Conservation (phyloP, 2,113 vertebrate genomes). For the Campylomormyrus tamandua region DNA sequence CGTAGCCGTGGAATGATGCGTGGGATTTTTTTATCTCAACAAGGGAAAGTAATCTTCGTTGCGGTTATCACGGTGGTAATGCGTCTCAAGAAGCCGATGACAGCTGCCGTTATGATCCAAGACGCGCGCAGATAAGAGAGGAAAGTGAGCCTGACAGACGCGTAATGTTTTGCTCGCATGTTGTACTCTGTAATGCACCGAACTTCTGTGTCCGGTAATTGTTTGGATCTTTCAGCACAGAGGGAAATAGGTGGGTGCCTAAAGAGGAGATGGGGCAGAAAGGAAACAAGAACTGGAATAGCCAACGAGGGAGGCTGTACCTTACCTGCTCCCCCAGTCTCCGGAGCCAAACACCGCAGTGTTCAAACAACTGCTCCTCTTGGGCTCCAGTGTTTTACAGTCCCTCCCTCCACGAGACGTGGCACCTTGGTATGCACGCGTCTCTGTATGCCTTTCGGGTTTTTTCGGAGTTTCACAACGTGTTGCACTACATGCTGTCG, state of each 20-base stretch:
- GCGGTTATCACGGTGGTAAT: neutral
- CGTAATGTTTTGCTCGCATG: neutral
- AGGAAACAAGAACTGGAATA: neutral
- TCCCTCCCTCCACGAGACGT: constrained; percentile 22
- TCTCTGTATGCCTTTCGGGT: constrained; percentile 35
- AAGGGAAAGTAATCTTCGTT: neutral
- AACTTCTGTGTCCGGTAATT: neutral
- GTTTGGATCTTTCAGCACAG: neutral
- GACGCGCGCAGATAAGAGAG: neutral
- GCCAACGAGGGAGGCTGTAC: neutral
- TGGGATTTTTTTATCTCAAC: neutral
- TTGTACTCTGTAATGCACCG: neutral
- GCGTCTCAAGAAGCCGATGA: neutral
- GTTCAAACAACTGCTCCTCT: constrained; percentile 34
- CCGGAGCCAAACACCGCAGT: constrained; percentile 27
- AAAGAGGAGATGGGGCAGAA: neutral
- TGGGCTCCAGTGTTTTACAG: constrained; percentile 5
- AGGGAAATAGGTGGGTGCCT: neutral
- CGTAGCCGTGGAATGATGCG: neutral
- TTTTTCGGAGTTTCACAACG: constrained; percentile 39
- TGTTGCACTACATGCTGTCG: neutral
- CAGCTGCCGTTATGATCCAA: neutral
- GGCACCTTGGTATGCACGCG: constrained; percentile 25
- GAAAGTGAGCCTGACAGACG: neutral
- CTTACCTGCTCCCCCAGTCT: constrained; percentile 49